Percentiles rank a stretch among this genome's conserved stretches.
These are phyloP conservation scores for Dichetophora obliterata DNA, from an alignment of 2,888 invertebrate species.

Conservation along the genomic window DNA sequence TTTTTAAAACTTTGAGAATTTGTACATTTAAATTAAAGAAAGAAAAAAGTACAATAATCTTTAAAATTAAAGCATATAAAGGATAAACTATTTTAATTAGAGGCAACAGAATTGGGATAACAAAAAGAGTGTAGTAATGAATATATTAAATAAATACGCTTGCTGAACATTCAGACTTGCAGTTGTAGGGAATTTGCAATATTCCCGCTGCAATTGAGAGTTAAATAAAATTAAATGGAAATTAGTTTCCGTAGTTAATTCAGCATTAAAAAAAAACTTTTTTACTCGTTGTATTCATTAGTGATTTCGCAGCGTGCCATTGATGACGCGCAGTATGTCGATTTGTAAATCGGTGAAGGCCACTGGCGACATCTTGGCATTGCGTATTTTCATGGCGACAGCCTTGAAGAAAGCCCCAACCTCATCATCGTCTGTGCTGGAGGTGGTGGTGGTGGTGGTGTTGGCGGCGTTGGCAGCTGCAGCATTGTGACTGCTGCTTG, in stretches of 20 bases:
- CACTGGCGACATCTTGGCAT: slow-evolving; percentile 62
- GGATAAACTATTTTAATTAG: neutral
- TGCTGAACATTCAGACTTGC: too few relatives aligned
- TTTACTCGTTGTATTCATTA: slow-evolving; percentile 45
- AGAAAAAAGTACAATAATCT: neutral
- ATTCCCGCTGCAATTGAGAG: too few relatives aligned
- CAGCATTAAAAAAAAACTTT: neutral
- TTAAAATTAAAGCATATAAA: neutral
- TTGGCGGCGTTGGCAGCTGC: slow-evolving; percentile 12
- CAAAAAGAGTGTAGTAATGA: neutral
- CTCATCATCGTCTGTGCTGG: slow-evolving; percentile 60
- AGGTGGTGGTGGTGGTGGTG: slow-evolving; percentile 46
- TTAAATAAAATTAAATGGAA: too few relatives aligned
- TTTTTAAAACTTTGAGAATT: slow-evolving; percentile 14
- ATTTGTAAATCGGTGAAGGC: slow-evolving; percentile 67
- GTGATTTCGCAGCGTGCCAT: slow-evolving; percentile 61
- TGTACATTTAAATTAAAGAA: slow-evolving; percentile 19
- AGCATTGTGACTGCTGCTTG: slow-evolving; percentile 29
- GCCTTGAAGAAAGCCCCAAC: slow-evolving; percentile 66
- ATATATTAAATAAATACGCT: slow-evolving; percentile 2
- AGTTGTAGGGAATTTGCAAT: too few relatives aligned
- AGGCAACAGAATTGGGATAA: neutral
- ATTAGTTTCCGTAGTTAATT: too few relatives aligned
- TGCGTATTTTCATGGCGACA: slow-evolving; percentile 66
- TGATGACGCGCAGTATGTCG: slow-evolving; percentile 64